Percentiles rank a stretch among this genome's conserved stretches.
These are phyloP conservation scores for Chaetodon trifascialis DNA, from an alignment of 2,113 vertebrate species.

Conservation along the genomic window DNA sequence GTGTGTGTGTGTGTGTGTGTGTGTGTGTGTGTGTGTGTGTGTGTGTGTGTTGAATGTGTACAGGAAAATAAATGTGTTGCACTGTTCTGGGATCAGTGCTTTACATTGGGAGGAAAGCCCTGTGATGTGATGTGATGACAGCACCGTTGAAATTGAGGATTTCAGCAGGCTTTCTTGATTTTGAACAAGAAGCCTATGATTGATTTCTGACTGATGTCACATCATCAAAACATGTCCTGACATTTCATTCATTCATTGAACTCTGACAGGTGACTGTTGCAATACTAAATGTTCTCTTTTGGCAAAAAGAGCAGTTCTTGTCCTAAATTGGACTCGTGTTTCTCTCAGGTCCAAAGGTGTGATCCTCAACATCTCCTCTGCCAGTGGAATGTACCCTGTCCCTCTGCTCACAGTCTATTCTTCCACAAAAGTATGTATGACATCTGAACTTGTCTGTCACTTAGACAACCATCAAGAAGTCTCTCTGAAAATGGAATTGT, in stretches of 20 bases:
- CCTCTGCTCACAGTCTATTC: constrained; percentile 94
- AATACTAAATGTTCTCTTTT: background rate
- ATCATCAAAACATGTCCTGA: background rate
- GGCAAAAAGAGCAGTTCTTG: background rate
- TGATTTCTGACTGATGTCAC: background rate
- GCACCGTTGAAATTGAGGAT: background rate
- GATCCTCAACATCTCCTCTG: constrained; percentile 94
- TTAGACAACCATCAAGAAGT: background rate
- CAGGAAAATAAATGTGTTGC: background rate
- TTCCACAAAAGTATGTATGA: constrained; percentile 87
- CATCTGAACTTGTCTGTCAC: background rate
- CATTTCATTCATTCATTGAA: background rate
- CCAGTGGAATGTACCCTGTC: constrained; percentile 85
- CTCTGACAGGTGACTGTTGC: background rate
- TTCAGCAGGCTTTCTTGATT: background rate
- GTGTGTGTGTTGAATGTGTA: constrained; percentile 29
- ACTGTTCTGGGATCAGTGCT: constrained; percentile 13
- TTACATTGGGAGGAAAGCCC: constrained; percentile 9
- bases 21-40: constrained; percentile 33
- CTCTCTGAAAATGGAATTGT: background rate
- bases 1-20: constrained; percentile 41
- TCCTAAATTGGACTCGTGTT: constrained; percentile 1
- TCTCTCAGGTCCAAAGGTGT: constrained; percentile 87
- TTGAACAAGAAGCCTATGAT: background rate
- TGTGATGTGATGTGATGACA: background rate